Base-by-base conservation (phyloP, 2,888 invertebrate genomes). In the Thecocarcelia acutangulata region DNA sequence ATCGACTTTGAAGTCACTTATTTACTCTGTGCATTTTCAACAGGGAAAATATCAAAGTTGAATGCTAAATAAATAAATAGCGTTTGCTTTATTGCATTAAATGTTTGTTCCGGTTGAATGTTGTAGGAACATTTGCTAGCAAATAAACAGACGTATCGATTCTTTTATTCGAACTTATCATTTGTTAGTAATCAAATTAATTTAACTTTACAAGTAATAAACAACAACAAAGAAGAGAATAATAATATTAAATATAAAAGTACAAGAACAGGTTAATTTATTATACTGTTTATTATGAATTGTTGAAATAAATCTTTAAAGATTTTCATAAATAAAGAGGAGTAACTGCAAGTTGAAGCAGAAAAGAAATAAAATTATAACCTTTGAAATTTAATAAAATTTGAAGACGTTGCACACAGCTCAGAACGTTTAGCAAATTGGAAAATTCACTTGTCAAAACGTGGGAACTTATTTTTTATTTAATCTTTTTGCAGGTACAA, bases 401-500 rank as follows among this genome's bases (percentile, higher is more conserved):
- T n/a, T 15, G 33, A 58, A 52, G 15, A 44, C 2, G 33, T 13
- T 19, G 37, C 12, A n/a, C n/a, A n/a, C 3, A 15, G 17, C 8
- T 48, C 13, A 17, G 19, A 73, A 68, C 37, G 12, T 64, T n/a
- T 56, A 15, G 19, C 42, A 56, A 40, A 64, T 74, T 66, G 12
- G 44, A 70, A 82, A 33, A 70, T 70, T 59, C 19, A 70, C 46
- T 73, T 68, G 70, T 42, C 69, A 59, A 42, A 40, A 78, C 59
- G 78, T 82, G 82, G 70, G 82, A 82, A 78, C 66, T 40, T 64
- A n/a, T 77, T 64, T 79, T 66, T 50, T 46, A 28, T 11, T 33
- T 37, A 11, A 59, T 5, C n/a, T 85, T 83, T 8, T 64, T 85
- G 83, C 84, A 94, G 94, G 91, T 95, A 79, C 93, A 95, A 90